A percentile compares a stretch with the other conserved stretches of the same genome.
Conservation (phyloP, 2,113 vertebrate genomes). For the Felis chaus region DNA sequence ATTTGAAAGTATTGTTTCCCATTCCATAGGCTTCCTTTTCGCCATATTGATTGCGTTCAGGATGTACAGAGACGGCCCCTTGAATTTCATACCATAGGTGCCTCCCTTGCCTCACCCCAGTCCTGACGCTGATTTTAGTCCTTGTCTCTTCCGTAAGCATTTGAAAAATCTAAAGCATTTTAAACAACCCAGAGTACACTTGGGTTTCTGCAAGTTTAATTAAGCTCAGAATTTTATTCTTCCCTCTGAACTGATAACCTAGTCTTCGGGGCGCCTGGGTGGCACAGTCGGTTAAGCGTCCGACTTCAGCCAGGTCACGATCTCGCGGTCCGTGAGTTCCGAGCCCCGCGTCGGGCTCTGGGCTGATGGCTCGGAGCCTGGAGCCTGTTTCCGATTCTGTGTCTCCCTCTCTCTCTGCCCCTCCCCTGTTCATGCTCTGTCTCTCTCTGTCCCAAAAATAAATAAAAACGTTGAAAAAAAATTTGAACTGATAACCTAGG, state of each 20-base stretch:
- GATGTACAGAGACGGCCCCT: background rate
- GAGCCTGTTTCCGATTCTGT: too few relatives aligned
- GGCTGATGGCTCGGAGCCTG: too few relatives aligned
- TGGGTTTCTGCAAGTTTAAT: constrained; percentile 23
- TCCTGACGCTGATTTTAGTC: background rate
- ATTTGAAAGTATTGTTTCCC: background rate
- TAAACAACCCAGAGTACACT: background rate
- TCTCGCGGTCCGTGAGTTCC: too few relatives aligned
- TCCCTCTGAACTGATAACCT: background rate
- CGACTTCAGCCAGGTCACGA: too few relatives aligned
- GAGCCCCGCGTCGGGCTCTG: too few relatives aligned
- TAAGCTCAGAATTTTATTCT: background rate
- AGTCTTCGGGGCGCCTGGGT: too few relatives aligned
- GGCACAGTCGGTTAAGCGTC: too few relatives aligned
- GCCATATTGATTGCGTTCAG: background rate
- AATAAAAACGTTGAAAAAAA: too few relatives aligned
- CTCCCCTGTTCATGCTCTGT: too few relatives aligned
- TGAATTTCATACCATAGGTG: background rate
- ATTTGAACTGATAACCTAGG: background rate
- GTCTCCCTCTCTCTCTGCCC: too few relatives aligned
- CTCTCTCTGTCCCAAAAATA: too few relatives aligned
- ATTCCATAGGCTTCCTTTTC: background rate
- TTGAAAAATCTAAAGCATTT: background rate
- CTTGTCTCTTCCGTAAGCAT: background rate
- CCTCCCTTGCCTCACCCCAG: background rate